phyloP scores from a whole-genome alignment of 2,113 vertebrate species.

The Monopterus albus region DNA sequence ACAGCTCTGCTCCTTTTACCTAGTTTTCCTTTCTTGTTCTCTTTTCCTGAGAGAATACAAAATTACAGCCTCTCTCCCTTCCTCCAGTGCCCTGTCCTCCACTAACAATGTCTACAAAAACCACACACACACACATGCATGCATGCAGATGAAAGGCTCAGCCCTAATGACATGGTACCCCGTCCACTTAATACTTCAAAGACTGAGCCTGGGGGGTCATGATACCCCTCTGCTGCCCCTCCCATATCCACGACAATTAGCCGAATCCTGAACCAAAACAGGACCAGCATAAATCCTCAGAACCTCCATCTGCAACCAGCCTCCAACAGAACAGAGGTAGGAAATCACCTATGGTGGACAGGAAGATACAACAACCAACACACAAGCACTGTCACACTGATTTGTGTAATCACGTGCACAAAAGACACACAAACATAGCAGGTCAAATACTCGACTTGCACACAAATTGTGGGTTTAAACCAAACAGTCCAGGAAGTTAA shows the following conservation, averaged over 20 bases:
- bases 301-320: constrained; percentile 30
- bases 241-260: constrained; percentile 55
- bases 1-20: background rate
- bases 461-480: background rate
- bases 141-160: constrained; percentile 67
- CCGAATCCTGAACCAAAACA: constrained; percentile 47
- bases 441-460: background rate
- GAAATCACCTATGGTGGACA: too few relatives aligned
- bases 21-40: constrained; percentile 12
- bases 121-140: constrained; percentile 36
- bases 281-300: too few relatives aligned
- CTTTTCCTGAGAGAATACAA: constrained; percentile 26
- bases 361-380: background rate
- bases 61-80: constrained; percentile 28
- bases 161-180: constrained; percentile 76
- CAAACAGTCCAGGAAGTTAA: background rate
- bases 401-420: too few relatives aligned
- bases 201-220: constrained; percentile 36
- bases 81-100: constrained; percentile 31
- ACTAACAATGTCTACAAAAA: constrained; percentile 40
- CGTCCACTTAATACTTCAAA: constrained; percentile 77
- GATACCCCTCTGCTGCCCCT: constrained; percentile 11
- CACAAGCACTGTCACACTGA: background rate
- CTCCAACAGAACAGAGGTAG: background rate
- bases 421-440: background rate